These are phyloP conservation scores for Uloborus plumipes DNA, from an alignment of 2,888 invertebrate species.

Conservation along the genomic window DNA sequence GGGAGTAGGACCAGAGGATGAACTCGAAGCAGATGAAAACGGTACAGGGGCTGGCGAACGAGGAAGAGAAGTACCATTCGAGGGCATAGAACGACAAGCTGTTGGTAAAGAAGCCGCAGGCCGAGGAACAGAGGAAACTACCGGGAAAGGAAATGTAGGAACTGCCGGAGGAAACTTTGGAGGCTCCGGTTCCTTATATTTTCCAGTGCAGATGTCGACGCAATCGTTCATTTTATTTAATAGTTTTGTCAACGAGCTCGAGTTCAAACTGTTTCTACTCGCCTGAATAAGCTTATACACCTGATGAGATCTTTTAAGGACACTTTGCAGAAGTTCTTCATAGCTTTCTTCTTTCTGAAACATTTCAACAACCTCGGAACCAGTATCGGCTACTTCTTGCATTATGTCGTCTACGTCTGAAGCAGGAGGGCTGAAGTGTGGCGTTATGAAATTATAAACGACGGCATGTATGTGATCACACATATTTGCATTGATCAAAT, in stretches of 20 bases:
- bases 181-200: background rate
- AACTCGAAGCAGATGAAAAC: no score
- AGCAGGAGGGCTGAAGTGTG: slow-evolving; percentile 20
- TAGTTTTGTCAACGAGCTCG: slow-evolving; percentile 1
- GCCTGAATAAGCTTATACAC: slow-evolving; percentile 20
- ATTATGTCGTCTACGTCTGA: background rate
- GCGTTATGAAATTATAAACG: slow-evolving; percentile 38
- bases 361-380: background rate
- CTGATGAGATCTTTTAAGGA: slow-evolving; percentile 22
- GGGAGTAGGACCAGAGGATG: no score
- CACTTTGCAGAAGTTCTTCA: slow-evolving; percentile 8
- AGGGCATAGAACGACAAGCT: no score
- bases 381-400: background rate
- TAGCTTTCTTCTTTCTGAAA: no score
- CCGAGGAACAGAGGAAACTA: no score
- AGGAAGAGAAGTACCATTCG: no score
- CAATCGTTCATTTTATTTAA: slow-evolving; percentile 34
- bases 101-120: no score
- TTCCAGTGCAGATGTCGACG: slow-evolving; percentile 28
- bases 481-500: slow-evolving; percentile 50
- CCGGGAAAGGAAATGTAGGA: background rate
- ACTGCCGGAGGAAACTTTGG: background rate
- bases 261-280: slow-evolving; percentile 23
- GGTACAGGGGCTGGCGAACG: no score
- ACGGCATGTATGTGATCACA: slow-evolving; percentile 55